A percentile compares a stretch with the other conserved stretches of the same genome.
These are phyloP conservation scores for Heptranchias perlo DNA, from an alignment of 2,113 vertebrate species.

Conservation along the genomic window DNA sequence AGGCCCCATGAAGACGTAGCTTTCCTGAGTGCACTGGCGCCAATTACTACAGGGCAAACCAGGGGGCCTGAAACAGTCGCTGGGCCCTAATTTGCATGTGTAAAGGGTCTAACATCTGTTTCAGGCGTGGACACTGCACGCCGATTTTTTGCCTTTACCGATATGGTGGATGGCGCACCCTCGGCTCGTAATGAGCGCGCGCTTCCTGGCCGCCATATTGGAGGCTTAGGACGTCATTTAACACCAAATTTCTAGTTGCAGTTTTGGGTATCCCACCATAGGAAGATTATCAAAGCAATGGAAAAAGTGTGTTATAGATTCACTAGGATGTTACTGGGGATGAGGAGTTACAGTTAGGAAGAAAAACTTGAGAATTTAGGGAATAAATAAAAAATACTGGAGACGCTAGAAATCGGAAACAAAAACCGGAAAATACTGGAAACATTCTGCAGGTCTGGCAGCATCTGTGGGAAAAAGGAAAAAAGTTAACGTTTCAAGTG, in stretches of 20 bases:
- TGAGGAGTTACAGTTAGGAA: not conserved
- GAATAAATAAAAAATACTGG: not conserved
- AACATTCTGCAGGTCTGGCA: not conserved
- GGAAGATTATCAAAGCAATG: not conserved
- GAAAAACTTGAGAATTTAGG: not conserved
- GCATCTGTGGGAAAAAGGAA: not conserved
- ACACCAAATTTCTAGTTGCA: too few relatives aligned
- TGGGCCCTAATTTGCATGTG: not conserved
- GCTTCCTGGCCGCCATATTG: too few relatives aligned
- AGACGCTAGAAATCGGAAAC: not conserved
- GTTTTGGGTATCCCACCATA: not conserved
- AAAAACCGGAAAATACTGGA: not conserved
- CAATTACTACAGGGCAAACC: not conserved
- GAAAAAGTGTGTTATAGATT: not conserved
- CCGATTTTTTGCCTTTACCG: too few relatives aligned
- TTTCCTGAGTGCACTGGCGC: not conserved
- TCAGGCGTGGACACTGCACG: too few relatives aligned
- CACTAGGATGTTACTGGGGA: not conserved
- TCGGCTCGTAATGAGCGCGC: too few relatives aligned
- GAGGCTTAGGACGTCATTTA: too few relatives aligned
- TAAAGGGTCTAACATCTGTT: too few relatives aligned
- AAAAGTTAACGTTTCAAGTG: not conserved
- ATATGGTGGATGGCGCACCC: too few relatives aligned
- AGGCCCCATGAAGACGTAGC: not conserved
- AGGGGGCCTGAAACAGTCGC: not conserved